These are phyloP conservation scores for Drosophila quadrilineata DNA, from an alignment of 1,140 invertebrate genomes.

Conservation along the genomic window DNA sequence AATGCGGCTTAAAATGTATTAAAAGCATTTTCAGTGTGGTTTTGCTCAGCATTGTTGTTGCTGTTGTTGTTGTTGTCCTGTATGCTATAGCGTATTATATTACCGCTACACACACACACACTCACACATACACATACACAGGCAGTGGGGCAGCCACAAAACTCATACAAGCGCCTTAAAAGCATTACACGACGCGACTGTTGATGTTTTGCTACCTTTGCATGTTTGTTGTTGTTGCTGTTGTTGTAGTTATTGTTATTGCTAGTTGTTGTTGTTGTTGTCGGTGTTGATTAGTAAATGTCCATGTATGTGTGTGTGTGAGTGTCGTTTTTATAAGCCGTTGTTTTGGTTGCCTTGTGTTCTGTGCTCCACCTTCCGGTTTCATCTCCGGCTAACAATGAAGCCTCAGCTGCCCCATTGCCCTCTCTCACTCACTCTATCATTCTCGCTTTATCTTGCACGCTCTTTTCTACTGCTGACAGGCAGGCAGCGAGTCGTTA, in stretches of 20 bases:
- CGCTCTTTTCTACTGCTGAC: conserved; percentile 11
- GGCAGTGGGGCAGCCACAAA: conserved; percentile 4
- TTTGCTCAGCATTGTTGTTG: conserved; percentile 20
- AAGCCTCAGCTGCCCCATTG: conserved; percentile 33
- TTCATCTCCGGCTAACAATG: conserved; percentile 76
- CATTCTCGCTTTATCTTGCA: background rate
- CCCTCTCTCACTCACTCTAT: conserved; percentile 8
- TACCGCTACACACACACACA: conserved; percentile 40
- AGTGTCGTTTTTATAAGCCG: conserved; percentile 48
- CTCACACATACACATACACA: background rate
- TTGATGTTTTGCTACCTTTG: conserved; percentile 53
- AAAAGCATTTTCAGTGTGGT: conserved; percentile 67
- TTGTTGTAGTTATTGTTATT: conserved; percentile 51
- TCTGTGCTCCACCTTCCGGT: conserved; percentile 66
- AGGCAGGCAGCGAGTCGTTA: conserved; percentile 46
- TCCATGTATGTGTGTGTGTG: conserved; percentile 19
- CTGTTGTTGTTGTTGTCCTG: too few relatives aligned
- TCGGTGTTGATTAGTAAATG: conserved; percentile 74
- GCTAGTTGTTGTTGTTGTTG: conserved; percentile 19
- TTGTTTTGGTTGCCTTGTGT: conserved; percentile 56
- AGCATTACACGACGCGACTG: conserved; percentile 48
- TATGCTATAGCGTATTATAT: conserved; percentile 62
- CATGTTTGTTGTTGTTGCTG: conserved; percentile 52
- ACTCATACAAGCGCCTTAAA: conserved; percentile 49
- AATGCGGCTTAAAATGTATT: conserved; percentile 79